These are phyloP conservation scores for Acomys russatus DNA, from an alignment of 2,797 vertebrate genomes.

Conservation along the genomic window DNA sequence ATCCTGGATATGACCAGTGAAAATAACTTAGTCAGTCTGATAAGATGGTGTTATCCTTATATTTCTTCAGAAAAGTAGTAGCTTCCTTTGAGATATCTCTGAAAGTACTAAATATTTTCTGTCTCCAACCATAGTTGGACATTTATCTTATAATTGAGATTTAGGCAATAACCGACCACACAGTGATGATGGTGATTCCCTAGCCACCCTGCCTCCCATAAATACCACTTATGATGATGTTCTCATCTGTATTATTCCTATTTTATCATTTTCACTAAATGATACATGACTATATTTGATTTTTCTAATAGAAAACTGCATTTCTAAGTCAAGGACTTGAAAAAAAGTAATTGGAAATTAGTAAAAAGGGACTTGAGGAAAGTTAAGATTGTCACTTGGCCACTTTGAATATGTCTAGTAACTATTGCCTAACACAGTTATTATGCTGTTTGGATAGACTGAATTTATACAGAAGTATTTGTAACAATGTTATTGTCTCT, in stretches of 20 bases:
- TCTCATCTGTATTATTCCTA: neutral
- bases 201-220: neutral
- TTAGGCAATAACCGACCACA: neutral
- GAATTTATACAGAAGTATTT: neutral
- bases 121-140: neutral
- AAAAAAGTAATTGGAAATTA: neutral
- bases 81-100: neutral
- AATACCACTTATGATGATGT: neutral
- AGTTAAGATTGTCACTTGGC: neutral
- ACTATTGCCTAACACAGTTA: neutral
- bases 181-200: neutral
- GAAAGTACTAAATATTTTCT: neutral
- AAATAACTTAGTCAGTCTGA: neutral
- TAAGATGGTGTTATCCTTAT: rapidly evolving
- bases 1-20: neutral
- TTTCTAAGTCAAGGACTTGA: neutral
- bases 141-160: neutral
- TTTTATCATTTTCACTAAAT: neutral
- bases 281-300: too few relatives aligned
- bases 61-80: neutral
- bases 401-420: neutral
- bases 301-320: neutral
- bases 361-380: neutral
- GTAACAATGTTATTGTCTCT: neutral
- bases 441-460: neutral